phyloP scores from a whole-genome alignment of 2,113 vertebrate species.

The Thermophis baileyi region DNA sequence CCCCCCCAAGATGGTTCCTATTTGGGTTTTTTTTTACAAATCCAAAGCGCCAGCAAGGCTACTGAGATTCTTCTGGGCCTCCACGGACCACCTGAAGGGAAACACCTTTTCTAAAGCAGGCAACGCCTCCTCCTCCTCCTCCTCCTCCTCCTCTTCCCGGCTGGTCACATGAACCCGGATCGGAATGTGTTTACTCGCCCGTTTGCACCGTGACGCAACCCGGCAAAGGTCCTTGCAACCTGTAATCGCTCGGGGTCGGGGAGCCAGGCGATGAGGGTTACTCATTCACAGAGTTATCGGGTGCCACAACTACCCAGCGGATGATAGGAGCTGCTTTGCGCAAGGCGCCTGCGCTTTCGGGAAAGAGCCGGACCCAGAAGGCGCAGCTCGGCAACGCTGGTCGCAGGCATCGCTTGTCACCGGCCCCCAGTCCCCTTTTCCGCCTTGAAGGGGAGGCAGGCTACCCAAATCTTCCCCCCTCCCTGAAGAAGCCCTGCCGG shows the following conservation, averaged over 20 bases:
- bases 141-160: neutral
- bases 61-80: neutral
- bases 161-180: neutral
- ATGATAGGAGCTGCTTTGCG: neutral
- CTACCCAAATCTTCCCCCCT: neutral
- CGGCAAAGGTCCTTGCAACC: neutral
- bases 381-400: neutral
- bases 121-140: neutral
- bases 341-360: neutral
- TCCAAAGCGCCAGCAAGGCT: neutral
- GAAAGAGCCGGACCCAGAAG: neutral
- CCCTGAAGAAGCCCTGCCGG: neutral
- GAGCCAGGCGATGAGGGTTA: neutral
- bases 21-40: neutral
- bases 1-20: neutral
- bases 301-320: fast-evolving
- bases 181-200: neutral
- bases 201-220: neutral
- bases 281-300: neutral
- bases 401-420: no score
- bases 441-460: neutral
- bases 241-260: neutral
- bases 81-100: neutral
- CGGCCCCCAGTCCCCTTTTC: neutral
- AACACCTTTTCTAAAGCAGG: neutral